These are phyloP conservation scores for Myotis pilosus DNA, from an alignment of 2,797 vertebrate species.

Conservation along the genomic window DNA sequence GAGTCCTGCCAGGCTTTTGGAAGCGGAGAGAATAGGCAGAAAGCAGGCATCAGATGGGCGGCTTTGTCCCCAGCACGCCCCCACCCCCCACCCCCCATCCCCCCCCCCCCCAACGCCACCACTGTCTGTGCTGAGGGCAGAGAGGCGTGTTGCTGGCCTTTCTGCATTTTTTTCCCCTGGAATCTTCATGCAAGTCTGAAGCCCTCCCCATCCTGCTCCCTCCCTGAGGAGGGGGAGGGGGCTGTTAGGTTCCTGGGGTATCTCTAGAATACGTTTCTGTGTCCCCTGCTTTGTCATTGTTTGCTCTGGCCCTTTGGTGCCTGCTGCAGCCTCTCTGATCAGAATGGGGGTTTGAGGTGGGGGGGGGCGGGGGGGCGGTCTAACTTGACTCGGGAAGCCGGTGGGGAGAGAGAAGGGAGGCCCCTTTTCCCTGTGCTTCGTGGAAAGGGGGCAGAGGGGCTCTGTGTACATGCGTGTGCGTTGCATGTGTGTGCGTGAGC, in stretches of 20 bases:
- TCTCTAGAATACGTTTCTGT: slow-evolving; percentile 56
- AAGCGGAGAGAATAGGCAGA: slow-evolving; percentile 66
- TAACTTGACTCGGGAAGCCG: not conserved
- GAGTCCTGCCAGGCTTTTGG: slow-evolving; percentile 73
- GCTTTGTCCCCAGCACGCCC: slow-evolving; percentile 50
- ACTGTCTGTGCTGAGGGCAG: slow-evolving; percentile 53
- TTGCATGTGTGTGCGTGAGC: not conserved
- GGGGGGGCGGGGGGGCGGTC: not conserved
- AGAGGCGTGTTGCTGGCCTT: slow-evolving; percentile 54
- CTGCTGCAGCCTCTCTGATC: slow-evolving; percentile 68
- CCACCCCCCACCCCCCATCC: not conserved
- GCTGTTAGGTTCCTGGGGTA: slow-evolving; percentile 41
- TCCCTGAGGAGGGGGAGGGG: slow-evolving; percentile 61
- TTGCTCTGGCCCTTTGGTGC: slow-evolving; percentile 60
- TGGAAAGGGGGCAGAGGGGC: slow-evolving; percentile 35
- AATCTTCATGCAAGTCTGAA: slow-evolving; percentile 54
- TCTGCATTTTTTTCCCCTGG: not conserved
- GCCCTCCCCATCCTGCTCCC: not conserved
- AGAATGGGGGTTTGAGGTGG: slow-evolving; percentile 38
- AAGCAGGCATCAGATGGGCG: slow-evolving; percentile 44
- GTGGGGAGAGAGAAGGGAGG: slow-evolving; percentile 35
- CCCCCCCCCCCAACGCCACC: not conserved
- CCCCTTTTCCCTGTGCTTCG: not conserved
- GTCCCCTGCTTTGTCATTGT: slow-evolving; percentile 64
- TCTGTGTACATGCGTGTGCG: not conserved